Conservation (phyloP, 1,140 invertebrate genomes). For the Dendroctonus ponderosae region DNA sequence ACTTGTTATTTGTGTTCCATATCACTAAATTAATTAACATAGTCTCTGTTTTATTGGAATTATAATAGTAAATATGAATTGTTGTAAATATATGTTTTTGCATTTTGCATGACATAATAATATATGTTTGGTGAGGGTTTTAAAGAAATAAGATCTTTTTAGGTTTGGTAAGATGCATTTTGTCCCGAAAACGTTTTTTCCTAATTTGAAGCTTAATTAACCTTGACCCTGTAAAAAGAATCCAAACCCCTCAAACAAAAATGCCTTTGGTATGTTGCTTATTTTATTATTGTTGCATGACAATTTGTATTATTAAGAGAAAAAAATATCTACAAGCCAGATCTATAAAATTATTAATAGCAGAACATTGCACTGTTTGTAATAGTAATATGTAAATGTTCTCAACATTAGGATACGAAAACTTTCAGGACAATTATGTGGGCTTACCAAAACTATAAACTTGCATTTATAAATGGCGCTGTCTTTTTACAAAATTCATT, state of each 20-base stretch:
- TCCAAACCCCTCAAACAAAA: constrained; percentile 16
- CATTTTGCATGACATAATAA: constrained; percentile 3
- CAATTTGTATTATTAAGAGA: constrained; percentile 8
- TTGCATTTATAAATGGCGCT: constrained; percentile 33
- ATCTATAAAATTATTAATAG: too few relatives aligned
- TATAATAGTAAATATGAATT: too few relatives aligned
- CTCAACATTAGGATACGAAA: background rate
- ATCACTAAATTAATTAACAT: too few relatives aligned
- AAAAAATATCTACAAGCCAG: background rate
- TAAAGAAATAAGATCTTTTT: constrained; percentile 26
- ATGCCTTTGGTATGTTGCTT: constrained; percentile 27
- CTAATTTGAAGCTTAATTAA: constrained; percentile 9
- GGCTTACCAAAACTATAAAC: constrained; percentile 30
- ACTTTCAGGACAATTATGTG: constrained; percentile 30
- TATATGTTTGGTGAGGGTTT: constrained; percentile 21
- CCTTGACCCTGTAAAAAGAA: constrained; percentile 18
- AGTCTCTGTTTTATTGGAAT: too few relatives aligned
- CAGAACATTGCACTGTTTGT: too few relatives aligned
- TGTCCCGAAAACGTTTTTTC: constrained; percentile 24
- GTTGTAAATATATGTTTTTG: background rate
- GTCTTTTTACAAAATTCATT: constrained; percentile 41
- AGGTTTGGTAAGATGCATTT: constrained; percentile 32
- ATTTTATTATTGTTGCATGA: constrained; percentile 20
- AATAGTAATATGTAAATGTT: too few relatives aligned
- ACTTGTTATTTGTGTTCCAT: too few relatives aligned